Base-by-base conservation (phyloP, 2,113 vertebrate species). In the Delphinapterus leucas region DNA sequence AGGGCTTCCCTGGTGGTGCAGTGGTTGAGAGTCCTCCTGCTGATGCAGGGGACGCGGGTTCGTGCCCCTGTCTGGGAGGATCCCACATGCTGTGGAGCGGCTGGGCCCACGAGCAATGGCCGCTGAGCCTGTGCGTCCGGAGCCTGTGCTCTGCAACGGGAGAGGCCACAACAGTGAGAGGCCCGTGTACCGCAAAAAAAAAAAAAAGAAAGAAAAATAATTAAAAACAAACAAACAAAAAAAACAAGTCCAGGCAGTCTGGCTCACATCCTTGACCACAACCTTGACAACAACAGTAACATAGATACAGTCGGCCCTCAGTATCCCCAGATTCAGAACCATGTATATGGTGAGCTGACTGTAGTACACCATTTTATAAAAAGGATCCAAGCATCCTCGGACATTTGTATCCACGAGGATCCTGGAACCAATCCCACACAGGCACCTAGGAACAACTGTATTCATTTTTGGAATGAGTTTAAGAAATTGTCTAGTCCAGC, bases 401-500 rank as follows among this genome's bases (percentile, higher is more conserved):
- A 26, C 36, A 58, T 80, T 80, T 8, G 77, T 58, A 38, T 58
- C 53, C n/a, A 9, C 5, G 8, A n/a, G 53, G 13, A 80, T 58
- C 7, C n/a, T 80, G 2, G 21, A 36, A 53, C 0, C 0, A 80
- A 58, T 58, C 53, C 25, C 36, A 53, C 14, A 58, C 2, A 0
- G 55, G 38, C 13, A 58, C n/a, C 55, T 58, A 13, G 33, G 13
- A 58, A 80, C 1, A n/a, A 58, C 21, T 17, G 49, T 36, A 82
- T 20, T 90, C 33, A 71, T 49, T 73, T 97, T 58, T 14, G 15
- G 20, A 84, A 77, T 76, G 49, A 85, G 53, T 53, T 55, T 63
- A 74, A 81, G 65, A 90, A 18, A 6, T 33, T 38, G 1, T 60
- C 47, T 89, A 63, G 63, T 95, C 38, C 44, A 95, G 81, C 17